A percentile compares a stretch with the other conserved stretches of the same genome.
phyloP scores from a whole-genome alignment of 2,888 invertebrate species.

The Dasypolia templi region DNA sequence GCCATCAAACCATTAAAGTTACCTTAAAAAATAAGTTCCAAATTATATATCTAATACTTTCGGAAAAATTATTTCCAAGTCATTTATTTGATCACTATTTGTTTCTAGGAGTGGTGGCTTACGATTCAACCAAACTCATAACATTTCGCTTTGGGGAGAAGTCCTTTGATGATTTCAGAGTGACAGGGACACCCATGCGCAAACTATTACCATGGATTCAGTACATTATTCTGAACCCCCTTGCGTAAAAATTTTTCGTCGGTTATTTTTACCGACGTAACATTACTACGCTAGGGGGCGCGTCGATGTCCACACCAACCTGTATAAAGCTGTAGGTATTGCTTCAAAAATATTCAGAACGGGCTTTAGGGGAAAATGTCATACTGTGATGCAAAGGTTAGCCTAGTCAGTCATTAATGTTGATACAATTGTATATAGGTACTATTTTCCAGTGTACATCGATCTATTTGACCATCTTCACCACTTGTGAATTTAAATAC shows the following conservation, averaged over 20 bases:
- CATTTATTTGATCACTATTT: conserved; percentile 56
- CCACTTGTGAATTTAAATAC: not conserved
- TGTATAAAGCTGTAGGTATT: conserved; percentile 7
- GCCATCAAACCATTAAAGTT: not conserved
- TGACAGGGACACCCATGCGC: too few species aligned
- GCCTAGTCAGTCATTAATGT: not conserved
- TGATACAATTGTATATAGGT: not conserved
- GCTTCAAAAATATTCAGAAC: conserved; percentile 18
- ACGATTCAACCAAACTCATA: conserved; percentile 41
- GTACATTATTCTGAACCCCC: too few species aligned
- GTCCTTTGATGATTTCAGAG: too few species aligned
- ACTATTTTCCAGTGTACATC: not conserved
- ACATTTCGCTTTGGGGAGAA: conserved; percentile 46
- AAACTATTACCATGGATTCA: too few species aligned
- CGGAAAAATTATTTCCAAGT: conserved; percentile 8
- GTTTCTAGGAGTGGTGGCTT: conserved; percentile 43
- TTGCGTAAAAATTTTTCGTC: too few species aligned
- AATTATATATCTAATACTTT: conserved; percentile 16
- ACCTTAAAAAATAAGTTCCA: not conserved
- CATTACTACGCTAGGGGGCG: too few species aligned
- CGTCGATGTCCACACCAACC: too few species aligned
- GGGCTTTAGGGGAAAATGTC: not conserved
- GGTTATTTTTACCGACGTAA: too few species aligned
- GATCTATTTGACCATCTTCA: not conserved
- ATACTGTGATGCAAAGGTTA: not conserved